Evolutionary conservation across 2,888 invertebrate genomes (phyloP).

Genomic region (Idaea biselata): DNA sequence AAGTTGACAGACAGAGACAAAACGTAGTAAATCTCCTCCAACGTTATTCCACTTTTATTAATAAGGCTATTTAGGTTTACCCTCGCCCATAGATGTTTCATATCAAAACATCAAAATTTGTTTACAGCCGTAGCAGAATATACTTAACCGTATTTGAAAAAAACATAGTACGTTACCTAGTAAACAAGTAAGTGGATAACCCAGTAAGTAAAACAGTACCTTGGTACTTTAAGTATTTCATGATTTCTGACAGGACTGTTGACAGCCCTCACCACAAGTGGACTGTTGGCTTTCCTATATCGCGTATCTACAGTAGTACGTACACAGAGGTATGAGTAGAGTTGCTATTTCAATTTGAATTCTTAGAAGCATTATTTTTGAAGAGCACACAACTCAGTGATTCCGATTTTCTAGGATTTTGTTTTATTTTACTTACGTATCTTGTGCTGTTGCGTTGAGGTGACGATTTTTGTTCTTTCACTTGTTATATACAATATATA

Average conservation of each 20-base stretch:
- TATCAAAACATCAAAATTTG: too few relatives aligned
- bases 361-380: conserved; percentile 6
- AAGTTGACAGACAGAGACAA: too few relatives aligned
- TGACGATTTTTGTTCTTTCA: neutral
- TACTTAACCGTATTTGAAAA: too few relatives aligned
- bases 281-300: conserved; percentile 16
- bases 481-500: too few relatives aligned
- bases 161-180: too few relatives aligned
- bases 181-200: too few relatives aligned
- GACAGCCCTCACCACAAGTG: conserved; percentile 18
- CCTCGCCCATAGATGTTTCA: too few relatives aligned
- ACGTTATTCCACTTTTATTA: too few relatives aligned
- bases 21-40: too few relatives aligned
- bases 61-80: too few relatives aligned
- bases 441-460: neutral
- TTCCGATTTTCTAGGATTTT: neutral
- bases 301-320: conserved; percentile 5
- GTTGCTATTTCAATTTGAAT: conserved; percentile 23
- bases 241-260: conserved; percentile 11
- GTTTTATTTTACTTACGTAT: neutral
- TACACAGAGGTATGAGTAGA: conserved; percentile 12
- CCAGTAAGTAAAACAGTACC: too few relatives aligned
- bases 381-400: neutral
- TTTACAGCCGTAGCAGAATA: too few relatives aligned
- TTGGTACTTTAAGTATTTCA: neutral